Evolutionary conservation across 2,888 invertebrate genomes (phyloP), one percentile per base, ranked within the genome.

Genomic region (Mythimna vitellina): DNA sequence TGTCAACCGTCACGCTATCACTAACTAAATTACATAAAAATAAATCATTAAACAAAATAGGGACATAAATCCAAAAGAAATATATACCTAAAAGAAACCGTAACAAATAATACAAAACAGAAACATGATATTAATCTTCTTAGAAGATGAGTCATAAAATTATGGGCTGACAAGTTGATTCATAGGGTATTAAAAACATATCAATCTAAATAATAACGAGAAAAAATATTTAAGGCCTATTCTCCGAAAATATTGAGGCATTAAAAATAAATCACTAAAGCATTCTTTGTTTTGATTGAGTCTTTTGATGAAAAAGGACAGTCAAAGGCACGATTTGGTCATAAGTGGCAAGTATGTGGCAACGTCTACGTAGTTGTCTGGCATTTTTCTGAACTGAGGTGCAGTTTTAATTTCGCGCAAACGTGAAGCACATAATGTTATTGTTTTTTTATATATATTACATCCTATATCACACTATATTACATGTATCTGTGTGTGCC

Each of bases 151-250:
- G 1, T 65, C 74, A 73, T 20, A 56, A 29, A 79, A 62, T 61
- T 61, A 51, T 62, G 42, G 35, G 22, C 74, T n/a, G 54, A 53
- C 65, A 65, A 53, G 56, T 61, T 76, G 80, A 76, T 73, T 76
- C 74, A 80, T 56, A 74, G 12, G 65, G 61, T 53, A 80, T 80
- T 80, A 80, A 73, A 76, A 76, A 53, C 61, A 64, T 73, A 64
- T 73, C 49, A 65, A 73, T 74, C 61, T 51, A 46, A 65, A 80
- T 57, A 53, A 35, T 0, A 64, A 29, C 3, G 14, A 49, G 17
- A 38, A 56, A 32, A 56, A 29, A n/a, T 38, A 14, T n/a, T 0
- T 54, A 56, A 9, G 7, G 14, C 12, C 6, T 56, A 17, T 78
- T 78, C 38, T 29, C 1, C 32, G 53, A 56, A 74, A 60, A 25